Percentiles rank a stretch among this genome's conserved stretches.
phyloP scores from a whole-genome alignment of 2,888 invertebrate genomes.

The Spicauda simplicius region DNA sequence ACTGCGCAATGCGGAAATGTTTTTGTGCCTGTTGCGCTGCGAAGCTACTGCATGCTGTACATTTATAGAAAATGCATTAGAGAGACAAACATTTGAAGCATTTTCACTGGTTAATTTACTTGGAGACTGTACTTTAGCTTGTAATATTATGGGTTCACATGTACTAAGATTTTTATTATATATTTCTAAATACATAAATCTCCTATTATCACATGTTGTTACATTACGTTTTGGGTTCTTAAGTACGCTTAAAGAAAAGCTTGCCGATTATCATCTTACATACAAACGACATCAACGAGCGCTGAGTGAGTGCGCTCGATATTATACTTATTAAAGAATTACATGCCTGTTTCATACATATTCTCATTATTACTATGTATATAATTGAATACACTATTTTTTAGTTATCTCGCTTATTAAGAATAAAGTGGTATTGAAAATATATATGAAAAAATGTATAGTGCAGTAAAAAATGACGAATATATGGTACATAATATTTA shows the following conservation, averaged over 20 bases:
- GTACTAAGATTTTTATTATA: too few species aligned
- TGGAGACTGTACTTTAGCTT: background rate
- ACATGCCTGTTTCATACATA: too few species aligned
- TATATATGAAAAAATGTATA: too few species aligned
- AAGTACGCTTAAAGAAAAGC: slow-evolving; percentile 4
- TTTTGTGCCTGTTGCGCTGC: slow-evolving; percentile 44
- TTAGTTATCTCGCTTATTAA: too few species aligned
- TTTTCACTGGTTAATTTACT: too few species aligned
- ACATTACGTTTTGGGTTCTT: background rate
- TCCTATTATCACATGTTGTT: background rate
- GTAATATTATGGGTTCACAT: background rate
- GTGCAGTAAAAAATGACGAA: too few species aligned
- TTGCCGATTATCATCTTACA: slow-evolving; percentile 34
- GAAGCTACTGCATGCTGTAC: slow-evolving; percentile 27
- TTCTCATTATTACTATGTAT: too few species aligned
- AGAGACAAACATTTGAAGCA: background rate
- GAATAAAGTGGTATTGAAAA: too few species aligned
- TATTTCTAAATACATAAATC: background rate
- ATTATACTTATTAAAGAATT: slow-evolving; percentile 3
- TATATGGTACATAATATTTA: too few species aligned
- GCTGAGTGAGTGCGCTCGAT: slow-evolving; percentile 53
- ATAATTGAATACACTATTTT: too few species aligned
- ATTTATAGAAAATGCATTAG: slow-evolving; percentile 18
- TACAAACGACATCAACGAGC: slow-evolving; percentile 82
- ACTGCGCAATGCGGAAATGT: slow-evolving; percentile 50